These are phyloP conservation scores for Cryptus armator DNA, from an alignment of 2,888 invertebrate genomes.

Conservation along the genomic window DNA sequence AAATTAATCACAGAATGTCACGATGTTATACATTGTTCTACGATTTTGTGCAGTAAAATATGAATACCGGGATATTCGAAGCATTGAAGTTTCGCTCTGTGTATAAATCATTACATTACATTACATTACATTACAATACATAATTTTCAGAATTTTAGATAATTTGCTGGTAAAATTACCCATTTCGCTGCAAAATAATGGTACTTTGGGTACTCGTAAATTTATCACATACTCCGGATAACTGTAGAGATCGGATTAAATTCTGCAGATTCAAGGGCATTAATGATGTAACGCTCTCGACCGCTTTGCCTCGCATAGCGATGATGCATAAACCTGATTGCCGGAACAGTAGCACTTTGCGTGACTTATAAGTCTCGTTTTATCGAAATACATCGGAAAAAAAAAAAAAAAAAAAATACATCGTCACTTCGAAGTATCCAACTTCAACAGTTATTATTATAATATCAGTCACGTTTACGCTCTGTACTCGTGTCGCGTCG, in stretches of 20 bases:
- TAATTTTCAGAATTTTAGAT: neutral
- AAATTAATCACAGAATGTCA: neutral
- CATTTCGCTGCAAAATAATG: neutral
- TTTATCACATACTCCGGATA: constrained; percentile 13
- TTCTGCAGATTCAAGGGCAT: constrained; percentile 35
- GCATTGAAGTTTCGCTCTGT: neutral
- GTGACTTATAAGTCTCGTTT: neutral
- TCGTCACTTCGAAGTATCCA: neutral
- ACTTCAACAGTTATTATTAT: constrained; percentile 11
- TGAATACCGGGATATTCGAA: neutral
- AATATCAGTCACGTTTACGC: constrained; percentile 40
- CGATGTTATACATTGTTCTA: neutral
- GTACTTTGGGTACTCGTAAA: constrained; percentile 22
- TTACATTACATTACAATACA: neutral
- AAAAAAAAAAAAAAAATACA: neutral
- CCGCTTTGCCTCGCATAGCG: neutral
- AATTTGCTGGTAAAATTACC: neutral
- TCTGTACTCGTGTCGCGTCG: neutral
- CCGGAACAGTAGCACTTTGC: constrained; percentile 12
- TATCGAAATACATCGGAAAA: neutral
- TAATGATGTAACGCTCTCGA: constrained; percentile 11
- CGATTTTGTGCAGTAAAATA: neutral
- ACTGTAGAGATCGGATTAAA: constrained; percentile 20
- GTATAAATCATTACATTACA: neutral
- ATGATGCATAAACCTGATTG: constrained; percentile 26